A percentile compares a stretch with the other conserved stretches of the same genome.
phyloP scores from a whole-genome alignment of 2,797 vertebrate species.

The Manis javanica region DNA sequence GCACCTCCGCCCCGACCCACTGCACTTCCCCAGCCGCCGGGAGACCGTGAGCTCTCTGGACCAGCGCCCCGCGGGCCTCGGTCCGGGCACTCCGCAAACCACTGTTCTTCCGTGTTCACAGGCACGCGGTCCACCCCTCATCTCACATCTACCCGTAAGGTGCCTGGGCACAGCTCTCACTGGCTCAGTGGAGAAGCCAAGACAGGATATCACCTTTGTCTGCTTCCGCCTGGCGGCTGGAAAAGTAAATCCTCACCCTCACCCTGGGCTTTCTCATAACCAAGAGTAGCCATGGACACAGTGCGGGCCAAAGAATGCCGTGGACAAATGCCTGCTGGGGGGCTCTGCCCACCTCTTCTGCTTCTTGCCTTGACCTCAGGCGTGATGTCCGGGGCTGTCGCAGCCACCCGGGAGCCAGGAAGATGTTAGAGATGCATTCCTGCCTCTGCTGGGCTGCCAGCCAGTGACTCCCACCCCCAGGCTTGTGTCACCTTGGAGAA shows the following conservation, averaged over 20 bases:
- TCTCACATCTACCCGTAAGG: not conserved
- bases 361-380: not conserved
- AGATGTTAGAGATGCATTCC: not conserved
- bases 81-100: not conserved
- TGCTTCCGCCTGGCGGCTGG: not conserved
- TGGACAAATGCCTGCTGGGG: not conserved
- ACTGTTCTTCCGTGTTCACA: not conserved
- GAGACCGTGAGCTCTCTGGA: not conserved
- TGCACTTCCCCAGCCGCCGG: not conserved
- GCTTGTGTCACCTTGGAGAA: not conserved
- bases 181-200: not conserved
- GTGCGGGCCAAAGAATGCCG: not conserved
- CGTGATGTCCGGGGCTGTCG: not conserved
- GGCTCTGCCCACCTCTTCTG: not conserved
- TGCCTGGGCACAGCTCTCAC: too few species aligned
- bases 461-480: not conserved
- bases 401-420: not conserved
- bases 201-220: not conserved
- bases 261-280: not conserved
- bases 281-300: not conserved
- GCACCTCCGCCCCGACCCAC: fast-evolving
- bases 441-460: not conserved
- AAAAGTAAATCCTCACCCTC: not conserved
- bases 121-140: not conserved
- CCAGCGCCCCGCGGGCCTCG: too few species aligned